These are phyloP conservation scores for Battus philenor DNA, from an alignment of 1,140 invertebrate genomes.

Conservation along the genomic window DNA sequence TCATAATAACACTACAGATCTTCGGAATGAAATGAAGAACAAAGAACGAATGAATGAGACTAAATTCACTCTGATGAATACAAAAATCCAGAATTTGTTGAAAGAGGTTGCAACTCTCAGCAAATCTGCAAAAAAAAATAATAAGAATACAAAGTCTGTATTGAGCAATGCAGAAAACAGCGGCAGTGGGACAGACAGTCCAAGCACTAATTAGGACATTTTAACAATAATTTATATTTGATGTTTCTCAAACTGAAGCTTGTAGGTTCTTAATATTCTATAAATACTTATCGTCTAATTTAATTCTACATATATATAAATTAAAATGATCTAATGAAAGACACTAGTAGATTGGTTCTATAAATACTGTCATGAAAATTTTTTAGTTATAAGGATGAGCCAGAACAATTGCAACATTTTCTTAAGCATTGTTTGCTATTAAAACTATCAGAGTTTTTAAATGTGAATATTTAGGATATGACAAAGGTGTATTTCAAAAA, in stretches of 20 bases:
- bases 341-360: no score
- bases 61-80: conserved; percentile 86
- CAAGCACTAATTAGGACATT: conserved; percentile 74
- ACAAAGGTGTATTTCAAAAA: no score
- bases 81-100: conserved; percentile 84
- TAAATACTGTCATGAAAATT: no score
- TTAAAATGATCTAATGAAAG: no score
- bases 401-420: no score
- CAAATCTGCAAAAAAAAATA: conserved; percentile 84
- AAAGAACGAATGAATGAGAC: conserved; percentile 88
- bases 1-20: conserved; percentile 90
- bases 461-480: no score
- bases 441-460: no score
- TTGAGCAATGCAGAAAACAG: conserved; percentile 80
- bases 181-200: conserved; percentile 86
- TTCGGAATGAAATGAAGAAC: conserved; percentile 89
- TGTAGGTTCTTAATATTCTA: no score
- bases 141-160: conserved; percentile 54
- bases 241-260: conserved; percentile 11
- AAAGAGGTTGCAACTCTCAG: conserved; percentile 91
- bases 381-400: no score
- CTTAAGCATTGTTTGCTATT: no score
- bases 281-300: no score
- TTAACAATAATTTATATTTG: conserved; percentile 13
- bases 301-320: no score